phyloP scores from a whole-genome alignment of 2,113 vertebrate genomes.

The Scartelaos histophorus region DNA sequence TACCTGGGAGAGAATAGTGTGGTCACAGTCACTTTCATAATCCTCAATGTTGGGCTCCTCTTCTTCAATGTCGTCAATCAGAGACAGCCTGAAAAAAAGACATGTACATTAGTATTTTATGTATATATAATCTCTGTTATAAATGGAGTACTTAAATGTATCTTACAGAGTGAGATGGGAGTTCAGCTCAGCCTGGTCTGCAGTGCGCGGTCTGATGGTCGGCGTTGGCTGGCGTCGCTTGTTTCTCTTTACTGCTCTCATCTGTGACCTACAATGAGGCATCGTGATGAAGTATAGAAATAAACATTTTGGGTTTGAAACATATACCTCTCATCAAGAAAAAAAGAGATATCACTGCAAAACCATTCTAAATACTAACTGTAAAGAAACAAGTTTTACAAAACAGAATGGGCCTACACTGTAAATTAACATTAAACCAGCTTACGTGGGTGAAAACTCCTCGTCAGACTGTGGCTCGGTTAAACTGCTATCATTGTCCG shows the following conservation, averaged over 20 bases:
- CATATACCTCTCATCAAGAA: neutral
- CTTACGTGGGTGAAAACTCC: slow-evolving; percentile 68
- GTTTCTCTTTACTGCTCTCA: slow-evolving; percentile 36
- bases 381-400: neutral
- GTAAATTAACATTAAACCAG: neutral
- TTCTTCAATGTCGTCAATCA: slow-evolving; percentile 58
- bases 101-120: neutral
- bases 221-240: slow-evolving; percentile 5
- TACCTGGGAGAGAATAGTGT: slow-evolving; percentile 61
- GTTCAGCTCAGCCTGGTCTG: slow-evolving; percentile 40
- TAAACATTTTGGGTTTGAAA: neutral
- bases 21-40: slow-evolving; percentile 51
- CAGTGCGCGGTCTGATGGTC: neutral
- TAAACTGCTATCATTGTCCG: slow-evolving; percentile 1
- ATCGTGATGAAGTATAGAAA: neutral
- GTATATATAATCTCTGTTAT: neutral
- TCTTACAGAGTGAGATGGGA: slow-evolving; percentile 67
- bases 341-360: neutral
- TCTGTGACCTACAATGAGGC: slow-evolving; percentile 39
- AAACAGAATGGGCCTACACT: neutral
- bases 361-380: neutral
- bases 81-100: slow-evolving; percentile 59
- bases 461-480: slow-evolving; percentile 62
- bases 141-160: neutral
- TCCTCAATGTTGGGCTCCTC: slow-evolving; percentile 59